Base-by-base conservation (phyloP, 2,888 invertebrate species). In the Diachrysia chrysitis region DNA sequence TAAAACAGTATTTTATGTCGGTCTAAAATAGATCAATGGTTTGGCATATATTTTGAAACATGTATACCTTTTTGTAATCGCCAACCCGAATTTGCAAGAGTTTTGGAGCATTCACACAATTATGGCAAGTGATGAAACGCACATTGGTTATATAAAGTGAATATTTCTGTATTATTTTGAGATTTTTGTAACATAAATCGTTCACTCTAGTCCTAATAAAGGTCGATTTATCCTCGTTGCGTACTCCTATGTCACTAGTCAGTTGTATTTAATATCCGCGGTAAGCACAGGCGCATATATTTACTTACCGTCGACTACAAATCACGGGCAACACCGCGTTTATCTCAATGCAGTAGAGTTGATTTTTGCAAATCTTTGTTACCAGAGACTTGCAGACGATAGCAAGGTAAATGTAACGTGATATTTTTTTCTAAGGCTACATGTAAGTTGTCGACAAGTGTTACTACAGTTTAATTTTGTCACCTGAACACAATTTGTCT, bases 201-300 rank as follows among this genome's bases (percentile, higher is more conserved):
- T 75, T 83, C 72, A 79, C 76, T 85, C 87, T 86, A 87, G 87
- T 87, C 87, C 81, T 79, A 78, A 74, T 63, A 35, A 70, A 81
- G 82, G 83, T 81, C 69, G 78, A 73, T 79, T 73, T 64, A 63
- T 61, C 69, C 63, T 58, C 48, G 62, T 66, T 54, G 42, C 57
- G 23, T 19, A 51, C 19, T 23, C n/a, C n/a, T 58, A 19, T 14
- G 55, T 63, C 63, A 68, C 82, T 81, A 81, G 82, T 79, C 80
- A 82, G 59, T 65, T 70, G 53, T 62, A 59, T 73, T 65, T 61
- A 59, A 60, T 78, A 66, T 62, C 53, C 19, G 55, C 37, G 61
- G 55, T 59, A 55, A 59, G 25, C 23, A 51, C 53, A 54, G 57
- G 21, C 23, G 57, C 53, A 51, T 57, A 65, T 59, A 60, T 29